A percentile compares a stretch with the other conserved stretches of the same genome.
phyloP scores from a whole-genome alignment of 64 coral and sea anemone species.

The Montipora capricornis region DNA sequence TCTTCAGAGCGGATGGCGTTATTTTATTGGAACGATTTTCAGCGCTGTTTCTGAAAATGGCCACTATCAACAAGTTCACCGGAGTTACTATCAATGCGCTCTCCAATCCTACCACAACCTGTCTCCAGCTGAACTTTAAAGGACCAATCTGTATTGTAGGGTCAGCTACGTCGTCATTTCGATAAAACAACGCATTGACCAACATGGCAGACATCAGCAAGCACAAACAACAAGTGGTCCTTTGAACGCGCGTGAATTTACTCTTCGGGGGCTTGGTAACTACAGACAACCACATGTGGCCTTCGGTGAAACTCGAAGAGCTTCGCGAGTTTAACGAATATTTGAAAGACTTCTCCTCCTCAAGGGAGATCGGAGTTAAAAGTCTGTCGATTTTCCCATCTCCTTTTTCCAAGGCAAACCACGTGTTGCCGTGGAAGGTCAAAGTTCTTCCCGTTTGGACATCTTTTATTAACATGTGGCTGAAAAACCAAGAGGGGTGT shows the following conservation, averaged over 20 bases:
- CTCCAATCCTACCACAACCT: slow-evolving; percentile 63
- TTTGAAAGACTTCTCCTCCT: slow-evolving; percentile 28
- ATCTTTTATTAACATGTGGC: neutral
- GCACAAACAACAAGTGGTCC: slow-evolving; percentile 51
- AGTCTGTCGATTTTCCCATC: slow-evolving; percentile 44
- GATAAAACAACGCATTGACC: slow-evolving; percentile 64
- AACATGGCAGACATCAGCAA: slow-evolving; percentile 54
- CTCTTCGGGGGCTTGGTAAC: no score
- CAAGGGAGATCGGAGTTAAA: neutral
- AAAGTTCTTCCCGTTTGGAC: slow-evolving; percentile 22
- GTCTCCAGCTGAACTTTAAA: slow-evolving; percentile 68
- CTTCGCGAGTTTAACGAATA: neutral
- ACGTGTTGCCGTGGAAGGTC: slow-evolving; percentile 31
- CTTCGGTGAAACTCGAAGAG: neutral
- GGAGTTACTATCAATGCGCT: slow-evolving; percentile 24
- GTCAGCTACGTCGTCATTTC: slow-evolving; percentile 30
- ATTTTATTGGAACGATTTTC: no score
- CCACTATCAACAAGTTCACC: no score
- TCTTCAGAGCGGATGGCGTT: no score
- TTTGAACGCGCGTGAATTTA: neutral
- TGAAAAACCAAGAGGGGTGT: slow-evolving; percentile 57
- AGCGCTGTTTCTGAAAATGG: no score
- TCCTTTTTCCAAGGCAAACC: slow-evolving; percentile 53
- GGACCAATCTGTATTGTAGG: slow-evolving; percentile 67
- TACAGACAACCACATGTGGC: no score